Evolutionary conservation across 2,888 invertebrate species (phyloP).

Genomic region (Branchellion lobata): DNA sequence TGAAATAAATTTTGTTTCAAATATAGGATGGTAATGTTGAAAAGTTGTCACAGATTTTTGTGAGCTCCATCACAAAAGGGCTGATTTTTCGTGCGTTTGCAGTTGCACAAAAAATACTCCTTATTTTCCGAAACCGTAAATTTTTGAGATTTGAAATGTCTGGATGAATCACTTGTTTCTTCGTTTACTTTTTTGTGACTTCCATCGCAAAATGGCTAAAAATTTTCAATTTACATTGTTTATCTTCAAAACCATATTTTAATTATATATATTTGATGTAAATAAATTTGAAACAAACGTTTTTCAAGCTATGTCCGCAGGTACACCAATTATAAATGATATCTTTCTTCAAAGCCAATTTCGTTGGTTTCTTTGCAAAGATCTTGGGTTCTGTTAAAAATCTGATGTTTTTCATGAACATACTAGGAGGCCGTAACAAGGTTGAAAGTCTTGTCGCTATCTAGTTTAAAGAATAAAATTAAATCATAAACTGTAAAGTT

Average conservation of each 20-base stretch:
- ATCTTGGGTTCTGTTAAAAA: background rate
- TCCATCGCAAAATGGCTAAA: constrained; percentile 88
- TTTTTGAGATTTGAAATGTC: constrained; percentile 71
- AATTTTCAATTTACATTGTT: constrained; percentile 48
- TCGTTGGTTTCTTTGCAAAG: background rate
- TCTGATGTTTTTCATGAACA: too few relatives aligned
- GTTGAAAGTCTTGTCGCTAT: too few relatives aligned
- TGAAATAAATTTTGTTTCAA: too few relatives aligned
- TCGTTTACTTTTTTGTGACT: constrained; percentile 73
- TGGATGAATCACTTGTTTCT: constrained; percentile 69
- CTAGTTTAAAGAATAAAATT: too few relatives aligned
- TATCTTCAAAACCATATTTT: too few relatives aligned
- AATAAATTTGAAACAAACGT: constrained; percentile 62
- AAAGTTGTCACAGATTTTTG: constrained; percentile 49
- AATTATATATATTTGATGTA: constrained; percentile 33
- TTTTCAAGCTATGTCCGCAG: constrained; percentile 85
- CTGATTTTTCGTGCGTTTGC: constrained; percentile 87
- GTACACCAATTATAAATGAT: constrained; percentile 87
- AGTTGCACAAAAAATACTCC: constrained; percentile 93
- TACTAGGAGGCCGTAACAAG: too few relatives aligned
- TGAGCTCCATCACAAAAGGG: constrained; percentile 98
- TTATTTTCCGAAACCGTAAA: constrained; percentile 83
- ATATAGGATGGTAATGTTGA: constrained; percentile 14
- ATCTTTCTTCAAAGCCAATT: constrained; percentile 69
- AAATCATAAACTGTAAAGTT: too few relatives aligned